phyloP scores from a whole-genome alignment of 2,113 vertebrate species.

The Drymodes brunneopygia region DNA sequence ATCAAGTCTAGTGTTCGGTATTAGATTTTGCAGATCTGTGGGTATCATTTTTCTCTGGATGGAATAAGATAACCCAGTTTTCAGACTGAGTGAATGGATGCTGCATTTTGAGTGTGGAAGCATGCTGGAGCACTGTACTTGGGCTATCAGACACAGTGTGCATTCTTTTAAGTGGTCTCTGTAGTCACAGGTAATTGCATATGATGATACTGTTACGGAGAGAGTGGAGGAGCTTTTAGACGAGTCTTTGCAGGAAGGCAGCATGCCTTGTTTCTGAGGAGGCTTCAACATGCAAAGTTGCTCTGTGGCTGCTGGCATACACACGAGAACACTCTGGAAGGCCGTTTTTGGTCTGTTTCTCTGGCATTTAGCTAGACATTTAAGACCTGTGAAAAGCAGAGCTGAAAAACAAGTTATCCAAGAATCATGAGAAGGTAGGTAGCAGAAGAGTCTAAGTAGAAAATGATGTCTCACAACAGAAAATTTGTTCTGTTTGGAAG shows the following conservation, averaged over 20 bases:
- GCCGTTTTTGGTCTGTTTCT: not conserved
- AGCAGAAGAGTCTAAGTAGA: not conserved
- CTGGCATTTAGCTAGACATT: not conserved
- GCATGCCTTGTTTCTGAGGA: not conserved
- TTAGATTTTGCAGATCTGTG: not conserved
- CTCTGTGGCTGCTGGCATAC: not conserved
- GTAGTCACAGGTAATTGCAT: not conserved
- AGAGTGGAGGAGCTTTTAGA: not conserved
- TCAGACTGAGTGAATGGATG: not conserved
- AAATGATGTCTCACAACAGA: not conserved
- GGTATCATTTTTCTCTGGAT: not conserved
- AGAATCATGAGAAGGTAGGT: not conserved
- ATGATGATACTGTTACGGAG: not conserved
- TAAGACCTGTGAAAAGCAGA: not conserved
- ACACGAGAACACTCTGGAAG: not conserved
- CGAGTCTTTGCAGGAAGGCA: not conserved
- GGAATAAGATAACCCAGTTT: not conserved
- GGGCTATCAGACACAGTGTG: fast-evolving
- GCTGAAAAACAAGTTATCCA: not conserved
- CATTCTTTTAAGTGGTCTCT: not conserved
- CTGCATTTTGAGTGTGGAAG: fast-evolving
- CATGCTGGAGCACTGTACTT: not conserved
- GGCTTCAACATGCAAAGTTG: not conserved
- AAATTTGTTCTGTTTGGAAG: not conserved
- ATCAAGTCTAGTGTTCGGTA: not conserved